Evolutionary conservation across 2,888 invertebrate species (phyloP), one percentile per base, ranked within the genome.

Genomic region (Tetramorium bicarinatum): DNA sequence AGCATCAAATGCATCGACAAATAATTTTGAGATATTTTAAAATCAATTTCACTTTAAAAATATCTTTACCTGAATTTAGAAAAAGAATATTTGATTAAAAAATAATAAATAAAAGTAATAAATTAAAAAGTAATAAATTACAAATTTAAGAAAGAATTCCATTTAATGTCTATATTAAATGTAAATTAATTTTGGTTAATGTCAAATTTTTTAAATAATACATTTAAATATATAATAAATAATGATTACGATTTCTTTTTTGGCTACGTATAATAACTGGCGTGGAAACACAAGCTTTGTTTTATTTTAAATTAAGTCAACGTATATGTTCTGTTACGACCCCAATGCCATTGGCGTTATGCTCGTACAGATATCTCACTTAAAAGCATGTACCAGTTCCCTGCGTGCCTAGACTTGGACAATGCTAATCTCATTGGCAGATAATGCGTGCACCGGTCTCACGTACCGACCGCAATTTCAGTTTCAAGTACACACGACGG

Each of bases 351-450:
- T n/a, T 21, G 47, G 18, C n/a, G 64, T 21, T 44, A 71, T 79
- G 67, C 77, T 59, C 21, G 59, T 13, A 84, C 80, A 69, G 79
- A 47, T 85, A 67, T 69, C 76, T 82, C 66, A 71, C 72, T 87
- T 74, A 85, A 87, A 90, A 89, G 83, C 77, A 81, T 84, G 71
- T 75, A 66, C 84, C 56, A 82, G 56, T 82, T 85, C 67, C 83
- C 41, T 49, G 77, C 59, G 47, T 81, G 72, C 59, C 72, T 77
- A 74, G 84, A 84, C 87, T 88, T 86, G 89, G 91, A 93, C 93
- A 93, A 93, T 94, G 90, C 91, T 89, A 92, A 92, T 93, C 91
- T 90, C 84, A 86, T 87, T 74, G 83, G 64, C 77, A 93, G 92
- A 93, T 93, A 93, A 93, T 88, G 86, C 90, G 82, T 89, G 84